Evolutionary conservation across 2,888 invertebrate species (phyloP), one percentile per base, ranked within the genome.

Genomic region (Nomada lathburiana): DNA sequence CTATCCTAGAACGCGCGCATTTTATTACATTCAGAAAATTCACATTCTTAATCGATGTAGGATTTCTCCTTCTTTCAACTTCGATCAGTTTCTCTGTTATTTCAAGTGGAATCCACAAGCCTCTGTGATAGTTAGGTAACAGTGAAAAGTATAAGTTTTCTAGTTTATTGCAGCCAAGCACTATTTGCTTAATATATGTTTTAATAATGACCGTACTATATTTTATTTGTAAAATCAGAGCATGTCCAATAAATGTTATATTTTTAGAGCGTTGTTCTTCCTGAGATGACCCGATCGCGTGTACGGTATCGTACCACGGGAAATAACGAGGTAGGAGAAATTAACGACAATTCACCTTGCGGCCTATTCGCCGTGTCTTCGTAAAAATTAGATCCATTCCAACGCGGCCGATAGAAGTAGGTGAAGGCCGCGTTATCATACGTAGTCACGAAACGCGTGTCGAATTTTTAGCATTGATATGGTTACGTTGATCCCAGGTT

Each of bases 231-330:
- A 85, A 82, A 68, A 69, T 82, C 71, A 78, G 63, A 83, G 64
- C 82, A 83, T 84, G 59, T 82, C 47, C 64, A 90, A 90, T 90
- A 90, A 90, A 90, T 80, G 81, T 86, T 89, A 86, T 89, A 90
- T 90, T 90, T 90, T 90, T 89, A 81, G 83, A 71, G 26, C 36
- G n/a, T 53, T 29, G 20, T 68, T 47, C 10, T 62, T 50, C 13
- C 7, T 62, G 23, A 10, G 44, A 42, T 20, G 29, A 26, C 42
- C 59, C 29, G 29, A 69, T 9, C 26, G 42, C 53, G 52, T n/a
- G 13, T 53, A 2, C 47, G 47, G 10, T 16, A n/a, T 26, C 29
- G 29, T 29, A 0, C 7, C 5, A 29, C 29, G 29, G 29, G 29
- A 29, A 29, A 29, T 29, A 29, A 5, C 36, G 36, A 7, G 36